phyloP scores from a whole-genome alignment of 2,888 invertebrate genomes.

The Arctia plantaginis region DNA sequence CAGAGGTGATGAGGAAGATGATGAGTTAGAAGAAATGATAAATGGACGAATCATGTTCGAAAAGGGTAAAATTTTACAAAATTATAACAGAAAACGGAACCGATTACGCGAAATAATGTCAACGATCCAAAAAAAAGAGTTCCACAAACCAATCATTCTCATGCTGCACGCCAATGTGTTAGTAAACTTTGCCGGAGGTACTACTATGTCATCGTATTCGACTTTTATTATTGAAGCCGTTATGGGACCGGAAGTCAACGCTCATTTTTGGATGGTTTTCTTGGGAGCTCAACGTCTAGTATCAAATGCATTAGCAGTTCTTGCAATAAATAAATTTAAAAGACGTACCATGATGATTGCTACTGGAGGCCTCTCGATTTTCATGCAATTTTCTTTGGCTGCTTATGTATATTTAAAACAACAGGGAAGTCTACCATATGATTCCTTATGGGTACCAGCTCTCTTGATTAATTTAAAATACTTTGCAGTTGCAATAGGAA shows the following conservation, averaged over 20 bases:
- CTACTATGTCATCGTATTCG: slow-evolving; percentile 88
- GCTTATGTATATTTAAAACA: slow-evolving; percentile 67
- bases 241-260: slow-evolving; percentile 85
- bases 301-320: slow-evolving; percentile 85
- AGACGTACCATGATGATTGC: slow-evolving; percentile 86
- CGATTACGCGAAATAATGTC: slow-evolving; percentile 27
- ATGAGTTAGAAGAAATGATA: slow-evolving; percentile 72
- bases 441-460: slow-evolving; percentile 74
- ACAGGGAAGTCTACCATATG: slow-evolving; percentile 54
- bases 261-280: slow-evolving; percentile 87
- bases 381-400: slow-evolving; percentile 85
- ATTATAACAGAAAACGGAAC: slow-evolving; percentile 32
- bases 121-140: slow-evolving; percentile 72
- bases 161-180: slow-evolving; percentile 87
- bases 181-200: slow-evolving; percentile 88
- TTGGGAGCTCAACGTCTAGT: slow-evolving; percentile 87
- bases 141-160: slow-evolving; percentile 85
- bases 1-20: slow-evolving; percentile 79
- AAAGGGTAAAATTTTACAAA: slow-evolving; percentile 40
- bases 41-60: slow-evolving; percentile 55
- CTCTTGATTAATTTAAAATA: slow-evolving; percentile 83
- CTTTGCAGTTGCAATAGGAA: slow-evolving; percentile 84
- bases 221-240: slow-evolving; percentile 85
- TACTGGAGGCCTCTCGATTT: slow-evolving; percentile 84
- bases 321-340: slow-evolving; percentile 85